A percentile compares a stretch with the other conserved stretches of the same genome.
These are phyloP conservation scores for Onychorhynchus coronatus DNA, from an alignment of 2,113 vertebrate species.

Conservation along the genomic window DNA sequence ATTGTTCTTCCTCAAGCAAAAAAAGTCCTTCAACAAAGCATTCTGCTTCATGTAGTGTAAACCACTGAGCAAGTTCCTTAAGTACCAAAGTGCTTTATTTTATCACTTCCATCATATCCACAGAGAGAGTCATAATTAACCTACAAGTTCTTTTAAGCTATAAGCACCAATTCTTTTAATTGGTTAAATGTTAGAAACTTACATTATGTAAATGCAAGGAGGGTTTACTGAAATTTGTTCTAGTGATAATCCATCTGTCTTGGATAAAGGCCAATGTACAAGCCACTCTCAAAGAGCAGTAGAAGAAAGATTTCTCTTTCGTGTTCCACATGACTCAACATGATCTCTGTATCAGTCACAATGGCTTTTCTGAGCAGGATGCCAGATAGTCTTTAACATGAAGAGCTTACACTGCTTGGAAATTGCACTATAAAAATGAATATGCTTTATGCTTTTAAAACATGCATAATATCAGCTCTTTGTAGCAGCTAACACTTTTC, in stretches of 20 bases:
- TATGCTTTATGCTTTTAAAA: conserved; percentile 1
- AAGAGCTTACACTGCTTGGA: not conserved
- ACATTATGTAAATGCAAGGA: conserved; percentile 22
- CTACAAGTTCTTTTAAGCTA: conserved; percentile 16
- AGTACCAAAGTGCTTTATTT: not conserved
- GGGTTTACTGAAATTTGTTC: not conserved
- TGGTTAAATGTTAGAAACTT: not conserved
- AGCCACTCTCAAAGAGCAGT: not conserved
- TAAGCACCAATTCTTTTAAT: conserved; percentile 19
- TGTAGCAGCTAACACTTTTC: not conserved
- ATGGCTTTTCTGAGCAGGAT: not conserved
- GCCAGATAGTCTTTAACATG: not conserved
- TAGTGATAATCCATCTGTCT: conserved; percentile 48
- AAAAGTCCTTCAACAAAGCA: not conserved
- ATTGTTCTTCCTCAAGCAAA: not conserved
- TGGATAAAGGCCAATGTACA: not conserved
- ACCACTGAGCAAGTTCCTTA: not conserved
- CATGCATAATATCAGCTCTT: not conserved
- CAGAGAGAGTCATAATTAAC: conserved; percentile 36
- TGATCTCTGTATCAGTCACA: not conserved
- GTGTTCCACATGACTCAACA: not conserved
- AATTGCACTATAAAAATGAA: not conserved
- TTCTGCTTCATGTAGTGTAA: not conserved
- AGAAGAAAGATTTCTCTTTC: not conserved
- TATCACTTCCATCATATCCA: not conserved